Evolutionary conservation across 2,888 invertebrate species (phyloP).

Genomic region (Pediacus dermestoides): DNA sequence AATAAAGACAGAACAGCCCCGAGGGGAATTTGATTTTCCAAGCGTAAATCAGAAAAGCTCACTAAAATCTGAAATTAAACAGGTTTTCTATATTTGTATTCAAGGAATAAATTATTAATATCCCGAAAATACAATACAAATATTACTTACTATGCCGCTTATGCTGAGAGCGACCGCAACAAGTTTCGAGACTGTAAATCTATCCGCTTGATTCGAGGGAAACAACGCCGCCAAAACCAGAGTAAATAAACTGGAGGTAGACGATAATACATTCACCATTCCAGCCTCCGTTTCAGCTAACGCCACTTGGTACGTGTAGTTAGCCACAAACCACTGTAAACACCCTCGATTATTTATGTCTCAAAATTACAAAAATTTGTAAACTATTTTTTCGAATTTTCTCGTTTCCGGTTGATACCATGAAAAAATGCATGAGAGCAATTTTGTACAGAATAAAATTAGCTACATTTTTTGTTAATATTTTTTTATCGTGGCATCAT

Average conservation of each 20-base stretch:
- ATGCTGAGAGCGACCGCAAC: constrained; percentile 76
- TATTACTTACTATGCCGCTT: constrained; percentile 67
- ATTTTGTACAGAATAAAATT: constrained; percentile 1
- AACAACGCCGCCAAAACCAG: constrained; percentile 82
- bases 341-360: not conserved
- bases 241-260: constrained; percentile 86
- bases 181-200: constrained; percentile 81
- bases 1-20: constrained; percentile 79
- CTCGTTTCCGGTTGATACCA: no score
- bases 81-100: constrained; percentile 8
- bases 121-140: constrained; percentile 8
- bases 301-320: constrained; percentile 89
- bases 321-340: constrained; percentile 90
- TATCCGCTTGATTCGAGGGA: constrained; percentile 77
- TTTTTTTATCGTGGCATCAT: no score
- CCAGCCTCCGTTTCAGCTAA: constrained; percentile 79
- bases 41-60: constrained; percentile 66
- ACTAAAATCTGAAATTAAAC: constrained; percentile 63
- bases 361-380: constrained; percentile 7
- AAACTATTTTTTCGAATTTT: no score
- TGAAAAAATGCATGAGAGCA: no score
- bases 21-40: constrained; percentile 66
- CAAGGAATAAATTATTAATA: constrained; percentile 11
- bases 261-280: constrained; percentile 84
- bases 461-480: no score